Base-by-base conservation (phyloP, 2,797 vertebrate species). In the Gallinago nigripennis region DNA sequence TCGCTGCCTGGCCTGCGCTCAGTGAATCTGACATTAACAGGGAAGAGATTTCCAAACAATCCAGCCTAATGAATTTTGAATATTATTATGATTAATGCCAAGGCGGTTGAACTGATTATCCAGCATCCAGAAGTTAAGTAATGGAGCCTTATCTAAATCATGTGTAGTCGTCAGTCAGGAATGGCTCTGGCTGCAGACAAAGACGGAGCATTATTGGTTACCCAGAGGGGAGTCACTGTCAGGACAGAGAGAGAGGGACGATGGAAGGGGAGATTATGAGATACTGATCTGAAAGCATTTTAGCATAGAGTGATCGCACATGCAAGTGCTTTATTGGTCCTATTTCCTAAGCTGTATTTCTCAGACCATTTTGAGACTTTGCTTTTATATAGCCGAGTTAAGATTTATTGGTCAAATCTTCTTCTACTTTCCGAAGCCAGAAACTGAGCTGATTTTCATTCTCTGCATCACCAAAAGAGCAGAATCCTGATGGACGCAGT, bases 31-130 rank as follows among this genome's bases (percentile, higher is more conserved):
- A 98, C 94, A 66, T 97, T 97, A 97, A 97, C 96, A 97, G 98
- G 97, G 98, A 98, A 97, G 97, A 97, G 97, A 98, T 98, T 98
- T 98, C 96, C 94, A 97, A 98, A 97, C 96, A 97, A 96, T 96
- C 90, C 88, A 88, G 86, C 87, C 95, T 97, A 98, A 98, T 98
- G 96, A 96, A 97, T 97, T 97, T 96, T 97, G 97, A 98, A 97
- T 95, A 97, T 94, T 82, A 86, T 96, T 86, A 95, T 98, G 98
- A 98, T 98, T 97, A 98, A 98, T 98, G 96, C 90, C 77, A 69
- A 93, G 92, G 92, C 96, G 71, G 66, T 84, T 86, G 83, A 94
- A 91, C 76, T 92, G 90, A 96, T 97, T 94, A 84, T 79, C 86
- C 46, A 73, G 86, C 66, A 84, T 94, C 48, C 72, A 85, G 78